Base-by-base conservation (phyloP, 2,113 vertebrate species). In the Myiagra hebetior region DNA sequence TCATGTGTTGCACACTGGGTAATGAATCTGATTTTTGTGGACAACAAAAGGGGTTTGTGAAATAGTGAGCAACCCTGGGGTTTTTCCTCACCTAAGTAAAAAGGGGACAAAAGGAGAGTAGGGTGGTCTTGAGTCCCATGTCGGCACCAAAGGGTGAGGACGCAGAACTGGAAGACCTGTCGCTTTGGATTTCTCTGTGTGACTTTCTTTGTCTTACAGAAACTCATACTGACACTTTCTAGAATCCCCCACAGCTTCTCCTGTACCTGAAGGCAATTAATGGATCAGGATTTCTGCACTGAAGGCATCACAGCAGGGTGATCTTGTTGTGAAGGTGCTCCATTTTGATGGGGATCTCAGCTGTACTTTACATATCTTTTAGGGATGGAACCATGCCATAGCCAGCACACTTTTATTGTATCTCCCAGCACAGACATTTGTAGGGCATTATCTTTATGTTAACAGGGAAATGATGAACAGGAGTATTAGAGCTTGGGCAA, bases 321-420 rank as follows among this genome's bases (percentile, higher is more conserved):
- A 37, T 42, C 10, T 39, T 60, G 13, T 39, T 21, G 39, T 41
- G 72, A 52, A 91, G 30, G 16, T 82, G 23, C 53, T 86, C 63
- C 44, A 4, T 68, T 88, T 68, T 55, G 7, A 23, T 59, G 55
- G 31, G 10, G 4, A 42, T 68, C 67, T 84, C 27, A 17, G 18
- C 57, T 68, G 5, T 47, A 24, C 26, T 31, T 42, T 1, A 16
- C 0, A 0, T 44, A 3, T 14, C n/a, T 87, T 79, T 73, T 39
- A 56, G 19, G 42, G 50, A 21, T 44, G 11, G 24, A 56, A 60
- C 6, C 6, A 3, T 13, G 15, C 21, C 5, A 15, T 24, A 80
- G 42, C 19, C 35, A 28, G 27, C 39, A 52, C 24, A 21, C 23
- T 26, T 28, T 12, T 30, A 9, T n/a, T 83, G 57, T 37, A 30